Percentiles rank a stretch among this genome's conserved stretches.
phyloP scores from a whole-genome alignment of 1,140 invertebrate genomes.

The Orius insidiosus region DNA sequence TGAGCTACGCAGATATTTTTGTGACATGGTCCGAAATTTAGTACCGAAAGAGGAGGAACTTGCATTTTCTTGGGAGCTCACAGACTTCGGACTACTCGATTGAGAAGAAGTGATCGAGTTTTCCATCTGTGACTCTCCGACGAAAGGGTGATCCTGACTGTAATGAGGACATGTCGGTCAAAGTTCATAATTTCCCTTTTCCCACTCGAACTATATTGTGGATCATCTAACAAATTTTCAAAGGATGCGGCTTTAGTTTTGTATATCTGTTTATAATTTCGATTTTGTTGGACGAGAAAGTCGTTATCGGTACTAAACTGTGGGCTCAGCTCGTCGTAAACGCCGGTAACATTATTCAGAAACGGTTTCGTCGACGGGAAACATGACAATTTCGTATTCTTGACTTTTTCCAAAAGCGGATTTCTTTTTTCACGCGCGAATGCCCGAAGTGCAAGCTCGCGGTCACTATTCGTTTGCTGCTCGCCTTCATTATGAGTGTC shows the following conservation, averaged over 20 bases:
- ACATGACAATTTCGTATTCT: conserved; percentile 48
- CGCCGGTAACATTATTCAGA: background rate
- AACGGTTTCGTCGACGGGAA: conserved; percentile 33
- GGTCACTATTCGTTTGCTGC: too few species aligned
- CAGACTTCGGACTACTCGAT: too few species aligned
- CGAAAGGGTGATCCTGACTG: background rate
- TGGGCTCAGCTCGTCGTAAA: background rate
- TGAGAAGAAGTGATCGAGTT: background rate
- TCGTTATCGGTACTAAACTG: conserved; percentile 3
- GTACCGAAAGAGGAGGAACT: conserved; percentile 35
- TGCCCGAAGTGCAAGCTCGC: conserved; percentile 2
- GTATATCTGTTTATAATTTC: conserved; percentile 4
- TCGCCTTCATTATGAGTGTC: too few species aligned
- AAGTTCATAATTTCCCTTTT: background rate
- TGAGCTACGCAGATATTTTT: conserved; percentile 43
- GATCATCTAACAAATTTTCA: conserved; percentile 12
- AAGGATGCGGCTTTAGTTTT: conserved; percentile 12
- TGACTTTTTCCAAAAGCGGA: conserved; percentile 48
- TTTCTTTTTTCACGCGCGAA: conserved; percentile 41
- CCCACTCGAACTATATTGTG: background rate
- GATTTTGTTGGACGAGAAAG: background rate
- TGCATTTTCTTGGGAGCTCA: background rate
- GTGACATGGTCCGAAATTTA: conserved; percentile 50
- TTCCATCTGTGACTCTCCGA: background rate
- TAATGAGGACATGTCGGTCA: background rate